A percentile compares a stretch with the other conserved stretches of the same genome.
These are phyloP conservation scores for Serilophus lunatus DNA, from an alignment of 2,113 vertebrate species.

Conservation along the genomic window DNA sequence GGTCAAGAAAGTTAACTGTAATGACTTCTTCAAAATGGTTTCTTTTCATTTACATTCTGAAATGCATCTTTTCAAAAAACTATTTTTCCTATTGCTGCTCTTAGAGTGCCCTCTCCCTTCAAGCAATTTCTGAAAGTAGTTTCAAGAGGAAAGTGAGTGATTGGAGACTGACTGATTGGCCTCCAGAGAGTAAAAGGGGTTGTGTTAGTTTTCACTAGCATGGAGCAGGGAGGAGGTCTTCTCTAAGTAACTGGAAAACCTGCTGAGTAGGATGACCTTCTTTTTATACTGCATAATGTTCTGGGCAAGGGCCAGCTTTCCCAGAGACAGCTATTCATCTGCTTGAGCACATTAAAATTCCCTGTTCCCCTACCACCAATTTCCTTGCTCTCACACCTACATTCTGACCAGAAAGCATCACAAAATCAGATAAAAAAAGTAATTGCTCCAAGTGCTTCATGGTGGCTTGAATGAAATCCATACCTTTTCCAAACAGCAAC, in stretches of 20 bases:
- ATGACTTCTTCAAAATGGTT: background rate
- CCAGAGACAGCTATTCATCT: background rate
- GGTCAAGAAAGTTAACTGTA: background rate
- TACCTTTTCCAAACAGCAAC: background rate
- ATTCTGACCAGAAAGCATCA: background rate
- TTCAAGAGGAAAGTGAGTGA: background rate
- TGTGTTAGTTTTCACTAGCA: background rate
- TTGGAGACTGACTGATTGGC: background rate
- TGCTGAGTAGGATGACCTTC: slow-evolving; percentile 28
- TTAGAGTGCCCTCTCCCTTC: background rate
- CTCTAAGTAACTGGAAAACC: background rate
- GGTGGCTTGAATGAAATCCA: background rate
- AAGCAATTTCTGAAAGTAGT: background rate
- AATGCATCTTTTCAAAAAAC: background rate
- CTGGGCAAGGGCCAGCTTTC: background rate
- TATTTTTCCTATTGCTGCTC: background rate
- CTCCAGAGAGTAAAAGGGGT: background rate
- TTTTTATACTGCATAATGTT: background rate
- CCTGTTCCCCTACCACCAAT: background rate
- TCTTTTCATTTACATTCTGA: background rate
- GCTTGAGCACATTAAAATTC: background rate
- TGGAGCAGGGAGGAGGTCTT: background rate
- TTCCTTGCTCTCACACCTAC: background rate
- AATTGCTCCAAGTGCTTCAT: background rate
- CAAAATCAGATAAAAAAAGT: background rate